Conservation (phyloP, 30 jellyfish, hydroid and myxozoan species). For the Nemopilema nomurai region DNA sequence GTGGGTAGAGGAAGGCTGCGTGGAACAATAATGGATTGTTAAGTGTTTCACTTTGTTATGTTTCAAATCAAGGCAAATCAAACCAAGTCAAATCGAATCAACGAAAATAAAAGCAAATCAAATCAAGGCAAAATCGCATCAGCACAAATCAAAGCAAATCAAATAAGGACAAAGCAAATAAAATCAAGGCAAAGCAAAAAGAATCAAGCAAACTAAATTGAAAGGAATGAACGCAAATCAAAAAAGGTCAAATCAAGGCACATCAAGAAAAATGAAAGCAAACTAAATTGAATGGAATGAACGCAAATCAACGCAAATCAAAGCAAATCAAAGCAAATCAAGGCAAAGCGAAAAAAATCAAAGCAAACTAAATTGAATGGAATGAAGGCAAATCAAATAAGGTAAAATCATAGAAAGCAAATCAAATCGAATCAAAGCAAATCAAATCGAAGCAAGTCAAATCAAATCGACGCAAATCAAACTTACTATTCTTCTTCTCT, state of each 20-base stretch:
- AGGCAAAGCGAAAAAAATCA: neutral
- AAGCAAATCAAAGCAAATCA: neutral
- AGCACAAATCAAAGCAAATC: neutral
- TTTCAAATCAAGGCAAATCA: neutral
- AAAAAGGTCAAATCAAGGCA: no score
- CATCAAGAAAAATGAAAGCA: no score
- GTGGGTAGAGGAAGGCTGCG: conserved; percentile 26
- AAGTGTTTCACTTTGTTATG: no score
- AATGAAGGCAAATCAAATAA: no score
- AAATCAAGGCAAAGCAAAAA: neutral
- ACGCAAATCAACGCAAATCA: neutral
- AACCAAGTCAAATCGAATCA: neutral
- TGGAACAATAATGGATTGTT: no score
- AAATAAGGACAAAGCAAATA: no score
- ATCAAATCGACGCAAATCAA: neutral
- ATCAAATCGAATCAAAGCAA: neutral
- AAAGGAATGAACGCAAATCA: neutral
- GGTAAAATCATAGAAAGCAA: neutral
- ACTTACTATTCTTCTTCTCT: conserved; percentile 45
- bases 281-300: neutral
- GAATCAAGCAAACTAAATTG: no score
- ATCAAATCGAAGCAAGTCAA: no score
- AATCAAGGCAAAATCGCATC: neutral
- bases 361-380: no score
- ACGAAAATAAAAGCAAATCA: neutral